Percentiles rank a stretch among this genome's conserved stretches.
These are phyloP conservation scores for Bellardia bayeri DNA, from an alignment of 2,888 invertebrate species.

Conservation along the genomic window DNA sequence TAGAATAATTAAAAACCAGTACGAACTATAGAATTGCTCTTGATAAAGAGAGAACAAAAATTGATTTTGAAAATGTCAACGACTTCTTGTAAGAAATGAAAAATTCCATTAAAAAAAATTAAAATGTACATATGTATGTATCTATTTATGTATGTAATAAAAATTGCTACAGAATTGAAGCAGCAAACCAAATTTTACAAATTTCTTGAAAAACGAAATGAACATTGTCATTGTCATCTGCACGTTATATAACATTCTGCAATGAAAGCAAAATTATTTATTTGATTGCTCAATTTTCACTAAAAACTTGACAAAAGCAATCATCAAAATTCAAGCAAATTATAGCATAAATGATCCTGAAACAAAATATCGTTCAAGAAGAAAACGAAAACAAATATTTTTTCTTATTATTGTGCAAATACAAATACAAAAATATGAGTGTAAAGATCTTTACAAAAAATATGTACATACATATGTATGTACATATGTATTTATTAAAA, in stretches of 20 bases:
- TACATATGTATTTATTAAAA: background rate
- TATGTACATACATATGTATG: background rate
- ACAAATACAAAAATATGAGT: constrained; percentile 20
- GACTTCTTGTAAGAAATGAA: constrained; percentile 9
- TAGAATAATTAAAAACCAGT: background rate
- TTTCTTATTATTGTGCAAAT: constrained; percentile 19
- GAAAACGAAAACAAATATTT: constrained; percentile 43
- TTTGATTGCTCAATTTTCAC: constrained; percentile 76
- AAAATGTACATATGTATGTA: background rate
- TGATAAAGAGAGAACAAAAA: background rate
- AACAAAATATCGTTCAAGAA: background rate
- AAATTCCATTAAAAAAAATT: constrained; percentile 31
- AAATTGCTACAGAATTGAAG: constrained; percentile 38
- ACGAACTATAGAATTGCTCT: background rate
- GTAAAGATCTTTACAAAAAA: constrained; percentile 56
- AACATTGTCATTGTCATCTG: background rate
- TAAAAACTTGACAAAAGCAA: constrained; percentile 39
- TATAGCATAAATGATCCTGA: constrained; percentile 19
- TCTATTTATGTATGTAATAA: background rate
- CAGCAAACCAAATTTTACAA: constrained; percentile 46
- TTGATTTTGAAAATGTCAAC: constrained; percentile 44
- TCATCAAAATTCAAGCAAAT: constrained; percentile 2
- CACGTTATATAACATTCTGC: constrained; percentile 62
- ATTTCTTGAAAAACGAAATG: constrained; percentile 53
- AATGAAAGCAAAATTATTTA: constrained; percentile 76